Conservation (phyloP, 1,140 invertebrate species). For the Leptinotarsa defecta region DNA sequence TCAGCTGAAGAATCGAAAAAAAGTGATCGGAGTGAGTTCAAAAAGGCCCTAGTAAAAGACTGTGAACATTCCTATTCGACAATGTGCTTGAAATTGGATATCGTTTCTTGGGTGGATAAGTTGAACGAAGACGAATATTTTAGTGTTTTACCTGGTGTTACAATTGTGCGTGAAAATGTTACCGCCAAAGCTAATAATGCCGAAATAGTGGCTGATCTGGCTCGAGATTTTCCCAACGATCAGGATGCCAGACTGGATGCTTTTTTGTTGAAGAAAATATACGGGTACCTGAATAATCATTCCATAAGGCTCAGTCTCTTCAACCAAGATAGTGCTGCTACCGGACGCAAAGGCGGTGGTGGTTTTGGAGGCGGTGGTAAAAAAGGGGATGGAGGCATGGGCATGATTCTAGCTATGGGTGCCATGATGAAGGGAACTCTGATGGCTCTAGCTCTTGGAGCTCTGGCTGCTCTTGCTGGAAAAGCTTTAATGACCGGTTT, state of each 20-base stretch:
- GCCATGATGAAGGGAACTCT: constrained; percentile 75
- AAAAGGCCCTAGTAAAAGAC: constrained; percentile 60
- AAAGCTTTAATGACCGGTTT: constrained; percentile 83
- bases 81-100: constrained; percentile 78
- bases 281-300: constrained; percentile 72
- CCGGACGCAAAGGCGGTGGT: constrained; percentile 53
- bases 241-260: constrained; percentile 77
- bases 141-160: constrained; percentile 71
- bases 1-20: constrained; percentile 27
- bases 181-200: constrained; percentile 62
- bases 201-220: constrained; percentile 72
- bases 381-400: constrained; percentile 63
- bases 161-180: constrained; percentile 69
- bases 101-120: constrained; percentile 75
- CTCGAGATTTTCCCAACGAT: constrained; percentile 74
- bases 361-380: constrained; percentile 58
- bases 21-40: constrained; percentile 48
- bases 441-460: constrained; percentile 75
- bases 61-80: constrained; percentile 73
- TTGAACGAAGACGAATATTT: constrained; percentile 67
- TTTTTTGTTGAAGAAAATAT: constrained; percentile 72
- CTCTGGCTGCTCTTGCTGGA: constrained; percentile 76
- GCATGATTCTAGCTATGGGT: constrained; percentile 63
- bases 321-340: constrained; percentile 57
- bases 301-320: constrained; percentile 74